phyloP scores from a whole-genome alignment of 1,140 invertebrate genomes.

The Phenacoccus solenopsis region DNA sequence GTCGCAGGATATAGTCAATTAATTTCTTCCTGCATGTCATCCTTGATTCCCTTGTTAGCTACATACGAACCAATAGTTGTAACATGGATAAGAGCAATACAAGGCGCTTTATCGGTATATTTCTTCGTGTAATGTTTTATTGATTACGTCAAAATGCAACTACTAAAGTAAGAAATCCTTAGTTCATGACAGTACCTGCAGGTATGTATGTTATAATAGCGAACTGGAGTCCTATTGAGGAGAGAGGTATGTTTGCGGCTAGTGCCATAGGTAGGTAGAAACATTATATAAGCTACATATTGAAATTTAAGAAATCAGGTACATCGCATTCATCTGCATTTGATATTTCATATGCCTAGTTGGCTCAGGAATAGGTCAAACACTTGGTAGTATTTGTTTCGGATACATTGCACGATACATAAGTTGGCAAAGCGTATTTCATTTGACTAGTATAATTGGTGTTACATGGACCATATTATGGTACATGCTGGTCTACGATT shows the following conservation, averaged over 20 bases:
- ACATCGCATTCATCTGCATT: neutral
- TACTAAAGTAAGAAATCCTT: no score
- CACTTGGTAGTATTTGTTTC: constrained; percentile 47
- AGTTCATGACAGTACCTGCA: neutral
- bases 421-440: neutral
- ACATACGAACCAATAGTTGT: constrained; percentile 44
- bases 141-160: no score
- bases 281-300: neutral
- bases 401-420: neutral
- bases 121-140: neutral
- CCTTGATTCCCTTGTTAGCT: constrained; percentile 52
- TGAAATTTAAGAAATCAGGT: neutral
- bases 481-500: constrained; percentile 56
- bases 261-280: neutral
- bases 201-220: neutral
- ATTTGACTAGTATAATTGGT: constrained; percentile 42
- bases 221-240: neutral
- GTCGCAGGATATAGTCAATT: constrained; percentile 57
- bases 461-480: constrained; percentile 67
- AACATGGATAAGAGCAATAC: constrained; percentile 49
- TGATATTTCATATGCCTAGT: neutral
- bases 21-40: constrained; percentile 50
- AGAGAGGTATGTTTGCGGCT: neutral
- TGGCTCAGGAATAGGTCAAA: constrained; percentile 41
- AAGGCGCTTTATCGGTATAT: constrained; percentile 57